Evolutionary conservation across 2,797 vertebrate genomes (phyloP).

Genomic region (Oophaga sylvatica): DNA sequence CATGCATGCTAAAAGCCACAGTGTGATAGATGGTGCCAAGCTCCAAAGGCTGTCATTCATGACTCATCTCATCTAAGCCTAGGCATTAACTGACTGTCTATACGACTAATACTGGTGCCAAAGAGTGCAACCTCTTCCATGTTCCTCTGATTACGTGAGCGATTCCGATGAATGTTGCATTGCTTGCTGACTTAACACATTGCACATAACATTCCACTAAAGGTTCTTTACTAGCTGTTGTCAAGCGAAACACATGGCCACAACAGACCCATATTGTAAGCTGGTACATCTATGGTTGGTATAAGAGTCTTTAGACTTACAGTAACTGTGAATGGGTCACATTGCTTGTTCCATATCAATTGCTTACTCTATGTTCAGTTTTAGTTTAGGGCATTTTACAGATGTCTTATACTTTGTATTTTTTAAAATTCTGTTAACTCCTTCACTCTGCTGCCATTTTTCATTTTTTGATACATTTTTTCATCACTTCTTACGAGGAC

Average conservation of each 20-base stretch:
- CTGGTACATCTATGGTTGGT: neutral
- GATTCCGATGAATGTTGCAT: slow-evolving; percentile 19
- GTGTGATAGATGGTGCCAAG: slow-evolving; percentile 49
- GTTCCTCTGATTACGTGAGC: slow-evolving; percentile 33
- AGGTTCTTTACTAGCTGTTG: neutral
- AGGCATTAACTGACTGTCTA: slow-evolving; percentile 34
- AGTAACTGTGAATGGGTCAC: too few species aligned
- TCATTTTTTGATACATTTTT: too few species aligned
- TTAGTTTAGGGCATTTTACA: too few species aligned
- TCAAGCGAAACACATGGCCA: neutral
- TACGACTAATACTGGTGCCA: slow-evolving; percentile 39
- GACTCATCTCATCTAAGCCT: slow-evolving; percentile 50
- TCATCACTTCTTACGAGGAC: too few species aligned
- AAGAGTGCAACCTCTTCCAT: slow-evolving; percentile 20
- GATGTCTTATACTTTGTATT: too few species aligned
- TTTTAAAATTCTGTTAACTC: too few species aligned
- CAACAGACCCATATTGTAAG: neutral
- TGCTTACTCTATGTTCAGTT: too few species aligned
- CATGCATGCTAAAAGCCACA: slow-evolving; percentile 40
- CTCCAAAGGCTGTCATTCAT: slow-evolving; percentile 43
- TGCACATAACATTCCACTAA: neutral
- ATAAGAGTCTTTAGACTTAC: too few species aligned
- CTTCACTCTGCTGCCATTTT: too few species aligned
- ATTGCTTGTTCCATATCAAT: too few species aligned
- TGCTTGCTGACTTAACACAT: slow-evolving; percentile 19